phyloP scores from a whole-genome alignment of 2,113 vertebrate genomes.

The rabbit (Oryctolagus cuniculus) region mOryCun1.1 NC_091436.1:72555501-72556000 shows the following conservation, averaged over 20 bases:
- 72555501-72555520: background rate
- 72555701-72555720: background rate
- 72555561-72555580: background rate
- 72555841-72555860: background rate
- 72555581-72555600: background rate
- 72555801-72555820: background rate
- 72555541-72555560: background rate
- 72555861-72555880: background rate
- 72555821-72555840: background rate
- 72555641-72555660: background rate
- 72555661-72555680: background rate
- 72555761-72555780: background rate
- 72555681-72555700: background rate
- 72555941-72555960: background rate
- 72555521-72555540: slow-evolving; percentile 29
- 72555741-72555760: background rate
- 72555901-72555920: background rate
- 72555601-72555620: background rate
- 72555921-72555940: background rate
- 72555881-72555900: background rate
- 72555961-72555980: background rate
- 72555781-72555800: background rate
- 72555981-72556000: background rate
- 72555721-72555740: background rate
- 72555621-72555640: background rate